A percentile compares a stretch with the other conserved stretches of the same genome.
Conservation (phyloP, 1,140 invertebrate species). For the Papilio xuthus region DNA sequence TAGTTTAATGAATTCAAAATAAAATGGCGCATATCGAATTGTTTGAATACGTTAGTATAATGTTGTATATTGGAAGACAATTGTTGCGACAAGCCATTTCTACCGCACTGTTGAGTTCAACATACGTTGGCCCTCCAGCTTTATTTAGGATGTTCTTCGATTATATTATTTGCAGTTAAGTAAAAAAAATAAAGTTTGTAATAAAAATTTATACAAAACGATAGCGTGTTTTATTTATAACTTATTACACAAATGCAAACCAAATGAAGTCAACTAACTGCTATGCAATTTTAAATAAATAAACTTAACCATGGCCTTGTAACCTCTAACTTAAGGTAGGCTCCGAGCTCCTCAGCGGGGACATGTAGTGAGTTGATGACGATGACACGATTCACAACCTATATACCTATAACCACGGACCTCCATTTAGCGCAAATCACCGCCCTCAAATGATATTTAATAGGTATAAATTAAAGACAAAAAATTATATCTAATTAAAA, state of each 20-base stretch:
- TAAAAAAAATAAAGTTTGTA: slow-evolving; percentile 73
- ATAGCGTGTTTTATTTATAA: slow-evolving; percentile 35
- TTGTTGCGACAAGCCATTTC: slow-evolving; percentile 59
- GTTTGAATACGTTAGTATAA: background rate
- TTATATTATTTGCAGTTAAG: slow-evolving; percentile 77
- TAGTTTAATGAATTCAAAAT: background rate
- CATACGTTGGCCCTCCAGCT: slow-evolving; percentile 54
- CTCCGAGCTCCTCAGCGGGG: no score
- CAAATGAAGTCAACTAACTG: no score
- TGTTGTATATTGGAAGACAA: background rate
- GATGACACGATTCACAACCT: no score
- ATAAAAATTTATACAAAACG: slow-evolving; percentile 78
- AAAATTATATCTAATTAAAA: slow-evolving; percentile 63
- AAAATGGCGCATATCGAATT: background rate
- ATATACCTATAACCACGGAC: no score
- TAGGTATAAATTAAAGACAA: slow-evolving; percentile 48
- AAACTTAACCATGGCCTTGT: no score
- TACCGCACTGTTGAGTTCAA: slow-evolving; percentile 55
- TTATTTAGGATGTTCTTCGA: slow-evolving; percentile 64
- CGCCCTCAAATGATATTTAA: background rate
- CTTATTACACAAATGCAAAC: background rate
- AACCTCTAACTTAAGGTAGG: no score
- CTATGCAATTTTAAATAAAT: no score
- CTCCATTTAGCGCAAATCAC: background rate
- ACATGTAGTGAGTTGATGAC: no score